A percentile compares a stretch with the other conserved stretches of the same genome.
Evolutionary conservation across 2,888 invertebrate species (phyloP).

Genomic region (Dermolepida albohirtum): DNA sequence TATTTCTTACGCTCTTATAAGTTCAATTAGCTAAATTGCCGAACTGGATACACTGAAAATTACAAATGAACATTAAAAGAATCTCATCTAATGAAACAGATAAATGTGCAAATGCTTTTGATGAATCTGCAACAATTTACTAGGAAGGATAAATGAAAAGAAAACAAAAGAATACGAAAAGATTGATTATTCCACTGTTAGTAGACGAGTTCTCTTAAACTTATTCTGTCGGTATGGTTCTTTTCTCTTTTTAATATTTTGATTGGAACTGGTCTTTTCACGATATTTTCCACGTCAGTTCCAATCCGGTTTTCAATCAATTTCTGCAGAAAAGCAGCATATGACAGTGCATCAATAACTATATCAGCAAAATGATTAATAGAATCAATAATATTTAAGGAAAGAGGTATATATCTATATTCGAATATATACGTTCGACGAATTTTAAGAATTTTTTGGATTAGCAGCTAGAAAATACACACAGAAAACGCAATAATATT

Average conservation of each 20-base stretch:
- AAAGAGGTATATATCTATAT: neutral
- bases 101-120: slow-evolving; percentile 27
- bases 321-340: neutral
- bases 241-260: slow-evolving; percentile 16
- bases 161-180: slow-evolving; percentile 28
- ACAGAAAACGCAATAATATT: too few relatives aligned
- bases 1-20: slow-evolving; percentile 2
- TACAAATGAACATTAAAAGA: neutral
- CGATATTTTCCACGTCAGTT: slow-evolving; percentile 31
- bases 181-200: slow-evolving; percentile 33
- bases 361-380: slow-evolving; percentile 19
- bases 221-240: slow-evolving; percentile 13
- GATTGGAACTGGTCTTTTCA: slow-evolving; percentile 16
- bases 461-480: too few relatives aligned
- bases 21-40: slow-evolving; percentile 17
- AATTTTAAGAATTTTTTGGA: neutral
- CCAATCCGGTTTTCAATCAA: slow-evolving; percentile 25
- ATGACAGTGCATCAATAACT: slow-evolving; percentile 27
- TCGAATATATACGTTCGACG: neutral
- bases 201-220: slow-evolving; percentile 11
- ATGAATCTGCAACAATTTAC: slow-evolving; percentile 31
- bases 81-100: slow-evolving; percentile 4
- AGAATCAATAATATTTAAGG: neutral
- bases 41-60: neutral
- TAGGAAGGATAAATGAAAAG: slow-evolving; percentile 16